Evolutionary conservation across 2,113 vertebrate species (phyloP).

Genomic region (Tychaedon coryphoeus): DNA sequence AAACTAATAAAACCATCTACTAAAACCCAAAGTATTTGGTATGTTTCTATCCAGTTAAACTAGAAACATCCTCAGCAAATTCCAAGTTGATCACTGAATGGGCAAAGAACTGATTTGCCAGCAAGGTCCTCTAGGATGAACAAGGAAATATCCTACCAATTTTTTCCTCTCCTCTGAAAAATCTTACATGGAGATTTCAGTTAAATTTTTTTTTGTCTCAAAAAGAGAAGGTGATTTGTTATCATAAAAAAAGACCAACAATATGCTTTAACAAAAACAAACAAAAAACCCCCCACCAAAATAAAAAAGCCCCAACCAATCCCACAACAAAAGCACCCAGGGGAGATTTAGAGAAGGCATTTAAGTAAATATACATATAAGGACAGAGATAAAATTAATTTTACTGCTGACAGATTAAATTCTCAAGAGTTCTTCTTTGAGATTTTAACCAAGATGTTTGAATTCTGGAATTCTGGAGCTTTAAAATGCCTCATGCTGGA

Average conservation of each 20-base stretch:
- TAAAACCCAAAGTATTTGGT: neutral
- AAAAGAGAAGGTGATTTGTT: neutral
- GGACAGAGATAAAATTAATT: neutral
- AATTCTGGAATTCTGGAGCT: neutral
- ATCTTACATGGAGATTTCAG: neutral
- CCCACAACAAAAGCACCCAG: neutral
- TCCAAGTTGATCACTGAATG: neutral
- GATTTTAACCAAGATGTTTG: neutral
- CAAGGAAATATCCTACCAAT: neutral
- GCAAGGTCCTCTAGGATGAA: neutral
- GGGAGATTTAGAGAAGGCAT: neutral
- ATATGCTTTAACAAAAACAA: neutral
- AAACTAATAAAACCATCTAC: neutral
- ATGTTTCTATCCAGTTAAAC: neutral
- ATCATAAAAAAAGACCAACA: neutral
- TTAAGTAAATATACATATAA: neutral
- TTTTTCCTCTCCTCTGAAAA: neutral
- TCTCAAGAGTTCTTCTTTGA: neutral
- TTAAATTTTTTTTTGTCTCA: neutral
- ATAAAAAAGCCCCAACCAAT: neutral
- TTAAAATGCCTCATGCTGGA: neutral
- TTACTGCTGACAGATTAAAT: neutral
- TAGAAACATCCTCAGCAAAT: neutral
- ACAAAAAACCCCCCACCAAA: neutral
- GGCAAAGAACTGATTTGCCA: neutral